Evolutionary conservation across 2,113 vertebrate species (phyloP).

Genomic region (Rhynchomys soricoides): DNA sequence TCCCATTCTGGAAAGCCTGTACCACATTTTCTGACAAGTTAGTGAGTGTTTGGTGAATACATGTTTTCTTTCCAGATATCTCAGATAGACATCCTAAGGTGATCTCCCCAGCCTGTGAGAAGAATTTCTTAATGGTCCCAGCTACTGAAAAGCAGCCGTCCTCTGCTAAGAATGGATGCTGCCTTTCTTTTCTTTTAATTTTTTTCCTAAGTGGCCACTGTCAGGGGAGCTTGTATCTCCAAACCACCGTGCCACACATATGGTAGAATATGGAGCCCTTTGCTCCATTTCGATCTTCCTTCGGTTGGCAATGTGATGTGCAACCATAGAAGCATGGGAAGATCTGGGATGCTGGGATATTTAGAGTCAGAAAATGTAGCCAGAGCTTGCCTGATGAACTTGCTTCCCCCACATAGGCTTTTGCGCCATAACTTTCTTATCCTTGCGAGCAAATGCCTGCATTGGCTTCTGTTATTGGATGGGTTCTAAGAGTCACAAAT

Average conservation of each 20-base stretch:
- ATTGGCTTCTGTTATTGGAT: not conserved
- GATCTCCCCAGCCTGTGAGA: not conserved
- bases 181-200: no score
- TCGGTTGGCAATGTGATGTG: not conserved
- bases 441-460: not conserved
- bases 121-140: not conserved
- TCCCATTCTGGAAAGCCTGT: not conserved
- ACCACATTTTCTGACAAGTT: not conserved
- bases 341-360: fast-evolving
- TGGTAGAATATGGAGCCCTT: not conserved
- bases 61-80: not conserved
- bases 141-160: no score
- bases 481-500: conserved; percentile 41
- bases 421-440: not conserved
- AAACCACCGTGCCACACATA: not conserved
- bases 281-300: not conserved
- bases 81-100: not conserved
- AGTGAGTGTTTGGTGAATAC: not conserved
- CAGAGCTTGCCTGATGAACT: not conserved
- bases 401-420: not conserved
- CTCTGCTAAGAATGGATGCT: not conserved
- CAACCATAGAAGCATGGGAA: not conserved
- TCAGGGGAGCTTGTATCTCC: not conserved
- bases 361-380: not conserved
- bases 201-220: not conserved